Conservation (phyloP, 2,113 vertebrate species). For the Acanthochromis polyacanthus region DNA sequence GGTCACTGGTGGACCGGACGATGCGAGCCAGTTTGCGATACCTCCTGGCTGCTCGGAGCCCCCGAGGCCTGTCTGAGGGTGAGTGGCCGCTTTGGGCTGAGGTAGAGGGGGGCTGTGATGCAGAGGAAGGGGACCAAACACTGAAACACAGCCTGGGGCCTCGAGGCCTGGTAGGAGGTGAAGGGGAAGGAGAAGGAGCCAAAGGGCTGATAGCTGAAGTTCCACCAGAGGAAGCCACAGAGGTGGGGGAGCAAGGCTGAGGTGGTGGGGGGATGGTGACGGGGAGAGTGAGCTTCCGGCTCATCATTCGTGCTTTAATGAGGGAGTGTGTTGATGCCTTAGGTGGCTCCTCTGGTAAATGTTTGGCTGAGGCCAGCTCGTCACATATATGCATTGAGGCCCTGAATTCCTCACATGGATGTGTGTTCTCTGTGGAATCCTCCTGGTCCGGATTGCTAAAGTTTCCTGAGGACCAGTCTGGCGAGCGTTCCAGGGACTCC, state of each 20-base stretch:
- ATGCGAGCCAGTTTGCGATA: slow-evolving; percentile 83
- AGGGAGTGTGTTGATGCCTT: slow-evolving; percentile 71
- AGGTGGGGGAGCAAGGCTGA: slow-evolving; percentile 80
- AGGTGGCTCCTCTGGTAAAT: slow-evolving; percentile 75
- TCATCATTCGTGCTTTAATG: slow-evolving; percentile 78
- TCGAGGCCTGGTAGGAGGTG: slow-evolving; percentile 73
- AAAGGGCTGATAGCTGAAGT: slow-evolving; percentile 73
- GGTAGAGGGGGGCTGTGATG: slow-evolving; percentile 75
- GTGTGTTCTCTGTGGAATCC: slow-evolving; percentile 73
- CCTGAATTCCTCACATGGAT: slow-evolving; percentile 69
- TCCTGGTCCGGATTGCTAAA: slow-evolving; percentile 83
- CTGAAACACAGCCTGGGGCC: slow-evolving; percentile 87
- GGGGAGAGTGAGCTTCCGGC: slow-evolving; percentile 74
- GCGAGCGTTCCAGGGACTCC: slow-evolving; percentile 81
- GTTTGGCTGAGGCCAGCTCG: slow-evolving; percentile 80
- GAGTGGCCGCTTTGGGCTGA: slow-evolving; percentile 67
- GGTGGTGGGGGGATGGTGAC: slow-evolving; percentile 75
- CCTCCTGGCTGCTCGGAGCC: slow-evolving; percentile 60
- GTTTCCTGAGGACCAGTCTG: slow-evolving; percentile 86
- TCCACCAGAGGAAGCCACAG: slow-evolving; percentile 76
- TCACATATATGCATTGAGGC: slow-evolving; percentile 73
- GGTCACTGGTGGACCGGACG: slow-evolving; percentile 95
- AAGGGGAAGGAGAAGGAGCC: slow-evolving; percentile 76
- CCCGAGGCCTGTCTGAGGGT: slow-evolving; percentile 68
- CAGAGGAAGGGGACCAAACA: slow-evolving; percentile 82